Percentiles rank a stretch among this genome's conserved stretches.
Conservation (phyloP, 2,888 invertebrate genomes). For the Tetheella fluctuosa region DNA sequence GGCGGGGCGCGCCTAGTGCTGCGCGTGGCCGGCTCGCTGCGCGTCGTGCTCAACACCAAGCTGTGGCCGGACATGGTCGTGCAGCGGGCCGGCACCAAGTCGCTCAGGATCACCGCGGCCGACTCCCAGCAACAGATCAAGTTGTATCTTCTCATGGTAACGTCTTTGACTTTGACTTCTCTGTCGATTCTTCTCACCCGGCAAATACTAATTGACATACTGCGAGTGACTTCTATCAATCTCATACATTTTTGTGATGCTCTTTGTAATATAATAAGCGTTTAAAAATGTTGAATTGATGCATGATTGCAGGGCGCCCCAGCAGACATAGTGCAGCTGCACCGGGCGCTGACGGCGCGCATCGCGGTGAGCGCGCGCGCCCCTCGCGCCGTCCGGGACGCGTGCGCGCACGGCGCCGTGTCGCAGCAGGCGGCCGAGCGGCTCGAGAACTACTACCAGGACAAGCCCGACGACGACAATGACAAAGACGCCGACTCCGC, state of each 20-base stretch:
- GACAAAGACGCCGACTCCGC: conserved; percentile 35
- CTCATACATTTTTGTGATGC: too few species aligned
- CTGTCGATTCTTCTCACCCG: neutral
- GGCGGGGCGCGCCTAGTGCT: conserved; percentile 92
- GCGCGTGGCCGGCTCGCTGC: conserved; percentile 93
- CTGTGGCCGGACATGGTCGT: conserved; percentile 97
- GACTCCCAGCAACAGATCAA: conserved; percentile 92
- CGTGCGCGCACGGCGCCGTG: conserved; percentile 47
- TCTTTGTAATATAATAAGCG: too few species aligned
- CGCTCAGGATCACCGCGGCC: conserved; percentile 93
- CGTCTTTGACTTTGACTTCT: conserved; percentile 20
- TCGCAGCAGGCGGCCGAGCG: conserved; percentile 68
- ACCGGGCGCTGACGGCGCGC: conserved; percentile 63
- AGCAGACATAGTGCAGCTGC: conserved; percentile 65
- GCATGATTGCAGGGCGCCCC: conserved; percentile 66
- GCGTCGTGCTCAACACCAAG: conserved; percentile 96
- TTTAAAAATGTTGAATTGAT: too few species aligned
- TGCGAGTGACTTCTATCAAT: too few species aligned
- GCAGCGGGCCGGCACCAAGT: conserved; percentile 93
- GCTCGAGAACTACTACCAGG: conserved; percentile 62
- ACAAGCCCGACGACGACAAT: conserved; percentile 49
- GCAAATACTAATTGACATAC: too few species aligned
- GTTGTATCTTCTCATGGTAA: conserved; percentile 93
- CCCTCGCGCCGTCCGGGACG: conserved; percentile 26
- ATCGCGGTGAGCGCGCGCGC: conserved; percentile 58